Evolutionary conservation across 2,888 invertebrate species (phyloP), one percentile per base, ranked within the genome.

Genomic region (Panopea generosa): DNA sequence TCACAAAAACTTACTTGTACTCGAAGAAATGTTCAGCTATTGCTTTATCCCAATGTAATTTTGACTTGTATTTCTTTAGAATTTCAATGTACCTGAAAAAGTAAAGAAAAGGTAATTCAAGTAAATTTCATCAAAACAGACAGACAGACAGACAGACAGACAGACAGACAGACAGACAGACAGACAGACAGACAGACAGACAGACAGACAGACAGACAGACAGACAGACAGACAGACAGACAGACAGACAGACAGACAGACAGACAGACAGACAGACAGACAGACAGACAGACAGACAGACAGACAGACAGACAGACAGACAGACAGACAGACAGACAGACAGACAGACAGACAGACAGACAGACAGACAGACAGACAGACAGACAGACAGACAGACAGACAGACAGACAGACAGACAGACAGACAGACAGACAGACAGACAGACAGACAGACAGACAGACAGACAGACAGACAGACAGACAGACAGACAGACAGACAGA

Each of bases 21-120:
- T 97, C 96, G 91, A 95, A 88, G 38, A 85, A 96, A 92, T 98
- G 96, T 92, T 98, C 98, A 57, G 94, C 95, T 59, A 96, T 95
- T 81, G 95, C 94, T 83, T 95, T 95, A 90, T 97, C 96, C 93
- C 96, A 97, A 9, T 94, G 94, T 43, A 98, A 93, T 90, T 96
- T 96, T 53, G 96, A 96, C 91, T 96, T 96, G 0, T 95, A 94
- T 74, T 95, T 94, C 84, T 95, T 95, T 52, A 98, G 92, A 55
- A 96, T 93, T 77, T 96, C 95, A 60, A 98, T 93, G 90, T 91
- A 93, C 82, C 93, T 93, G 86, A 56, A 87, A 85, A 67, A 47
- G 26, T 59, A 55, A 56, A 11, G 24, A 9, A 24, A n/a, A 24
- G 26, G 24, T 9, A 24, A 24, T 9, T 9, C 9, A 9, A 27